Base-by-base conservation (phyloP, 2,888 invertebrate genomes). In the Drosophila fungiperda region DNA sequence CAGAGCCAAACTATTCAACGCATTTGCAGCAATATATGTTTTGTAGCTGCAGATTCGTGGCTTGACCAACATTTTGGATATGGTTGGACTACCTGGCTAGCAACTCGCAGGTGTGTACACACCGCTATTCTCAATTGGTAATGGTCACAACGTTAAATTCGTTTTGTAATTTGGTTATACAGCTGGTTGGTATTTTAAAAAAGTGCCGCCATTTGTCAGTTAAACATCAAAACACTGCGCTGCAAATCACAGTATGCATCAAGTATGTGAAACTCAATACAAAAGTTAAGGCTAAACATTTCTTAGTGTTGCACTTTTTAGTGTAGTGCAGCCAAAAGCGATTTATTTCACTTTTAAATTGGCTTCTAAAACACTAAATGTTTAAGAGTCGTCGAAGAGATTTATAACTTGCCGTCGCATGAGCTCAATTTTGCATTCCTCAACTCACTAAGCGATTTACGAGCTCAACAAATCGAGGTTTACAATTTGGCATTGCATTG, bases 291-390 rank as follows among this genome's bases (percentile, higher is more conserved):
- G 20, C 54, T 42, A 55, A 45, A 11, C 55, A 58, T 59, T 58
- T 68, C 74, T 70, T 77, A 53, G 26, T 73, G 68, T 69, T 17
- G 69, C 57, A 64, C 59, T 45, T 45, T 8, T 8, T 23, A 20
- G 45, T 45, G 33, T 38, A 45, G 33, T 38, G 36, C 45, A 29
- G 35, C 11, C 17, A 20, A 33, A 45, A 65, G 66, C 72, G 81
- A 87, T 89, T 87, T 89, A 87, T 87, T 81, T 84, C 68, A 60
- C 72, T 84, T 78, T 79, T 72, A 78, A 89, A 82, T 89, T 87
- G 87, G 85, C 77, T 23, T 23, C 15, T 8, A 65, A 79, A 87
- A 76, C 69, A 38, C 40, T 0, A 29, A 57, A 42, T 67, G 48
- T 38, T 38, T 49, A 20, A 67, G 35, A 17, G 68, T 64, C 59